phyloP scores from a whole-genome alignment of 1,140 invertebrate genomes.

The Aphelinus atriplicis region DNA sequence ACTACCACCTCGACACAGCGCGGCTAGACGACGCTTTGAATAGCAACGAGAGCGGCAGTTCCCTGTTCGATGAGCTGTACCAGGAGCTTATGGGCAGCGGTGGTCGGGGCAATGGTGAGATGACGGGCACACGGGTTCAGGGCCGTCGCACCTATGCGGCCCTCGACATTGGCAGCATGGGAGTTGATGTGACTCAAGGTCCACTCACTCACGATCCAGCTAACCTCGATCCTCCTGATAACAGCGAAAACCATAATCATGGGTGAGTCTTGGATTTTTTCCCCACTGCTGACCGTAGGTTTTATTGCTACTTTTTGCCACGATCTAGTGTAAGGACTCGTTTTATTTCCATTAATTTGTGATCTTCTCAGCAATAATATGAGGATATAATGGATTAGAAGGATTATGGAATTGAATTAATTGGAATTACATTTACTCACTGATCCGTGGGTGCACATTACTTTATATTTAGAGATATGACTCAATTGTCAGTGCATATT shows the following conservation, averaged over 20 bases:
- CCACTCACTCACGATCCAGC: slow-evolving; percentile 69
- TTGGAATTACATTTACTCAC: no score
- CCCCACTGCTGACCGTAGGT: neutral
- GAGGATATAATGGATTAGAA: no score
- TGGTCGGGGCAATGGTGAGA: slow-evolving; percentile 61
- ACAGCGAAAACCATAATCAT: slow-evolving; percentile 71
- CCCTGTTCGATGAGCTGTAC: slow-evolving; percentile 70
- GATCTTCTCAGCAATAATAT: no score
- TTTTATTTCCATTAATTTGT: no score
- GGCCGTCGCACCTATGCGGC: slow-evolving; percentile 72
- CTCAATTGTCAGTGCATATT: no score
- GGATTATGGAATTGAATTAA: no score
- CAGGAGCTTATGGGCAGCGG: slow-evolving; percentile 69
- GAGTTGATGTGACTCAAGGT: slow-evolving; percentile 74
- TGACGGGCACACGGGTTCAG: slow-evolving; percentile 61
- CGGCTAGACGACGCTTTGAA: slow-evolving; percentile 82
- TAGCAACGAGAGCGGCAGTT: slow-evolving; percentile 73
- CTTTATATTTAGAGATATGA: no score
- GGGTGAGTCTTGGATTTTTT: slow-evolving; percentile 50
- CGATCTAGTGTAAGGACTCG: no score
- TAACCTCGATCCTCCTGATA: slow-evolving; percentile 68
- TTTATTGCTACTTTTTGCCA: neutral
- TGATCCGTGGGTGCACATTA: no score
- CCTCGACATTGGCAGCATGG: slow-evolving; percentile 76
- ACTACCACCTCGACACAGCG: slow-evolving; percentile 83